phyloP scores from a whole-genome alignment of 1,140 invertebrate species.

The Bombyx mori region DNA sequence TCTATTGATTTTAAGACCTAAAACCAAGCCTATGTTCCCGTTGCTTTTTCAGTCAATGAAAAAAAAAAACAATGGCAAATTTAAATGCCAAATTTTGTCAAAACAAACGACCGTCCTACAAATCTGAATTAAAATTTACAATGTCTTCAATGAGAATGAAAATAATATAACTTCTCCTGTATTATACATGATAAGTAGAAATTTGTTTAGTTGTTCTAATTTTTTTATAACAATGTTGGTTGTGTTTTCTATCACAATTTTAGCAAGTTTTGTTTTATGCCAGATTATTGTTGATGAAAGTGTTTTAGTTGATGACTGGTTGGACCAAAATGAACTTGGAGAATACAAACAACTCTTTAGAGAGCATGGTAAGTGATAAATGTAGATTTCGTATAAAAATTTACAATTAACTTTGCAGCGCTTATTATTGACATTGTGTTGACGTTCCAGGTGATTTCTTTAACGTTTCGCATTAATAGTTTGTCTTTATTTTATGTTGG shows the following conservation, averaged over 20 bases:
- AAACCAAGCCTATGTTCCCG: too few species aligned
- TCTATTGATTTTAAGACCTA: too few species aligned
- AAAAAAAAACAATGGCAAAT: too few species aligned
- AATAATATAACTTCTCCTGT: too few species aligned
- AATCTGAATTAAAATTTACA: too few species aligned
- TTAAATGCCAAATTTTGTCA: too few species aligned
- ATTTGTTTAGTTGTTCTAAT: slow-evolving; percentile 41
- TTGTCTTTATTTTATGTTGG: too few species aligned
- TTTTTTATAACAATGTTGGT: slow-evolving; percentile 42
- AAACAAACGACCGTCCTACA: slow-evolving; percentile 12
- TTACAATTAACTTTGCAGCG: neutral
- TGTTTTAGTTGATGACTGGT: slow-evolving; percentile 79
- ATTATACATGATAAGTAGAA: slow-evolving; percentile 28
- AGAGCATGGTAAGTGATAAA: slow-evolving; percentile 76
- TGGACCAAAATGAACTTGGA: slow-evolving; percentile 77
- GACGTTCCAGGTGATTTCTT: neutral
- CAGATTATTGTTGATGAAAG: slow-evolving; percentile 67
- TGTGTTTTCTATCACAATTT: slow-evolving; percentile 43
- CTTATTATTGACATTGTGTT: neutral
- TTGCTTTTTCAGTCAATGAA: too few species aligned
- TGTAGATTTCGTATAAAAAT: slow-evolving; percentile 4
- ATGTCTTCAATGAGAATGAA: too few species aligned
- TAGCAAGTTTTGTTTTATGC: slow-evolving; percentile 29
- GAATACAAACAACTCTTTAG: slow-evolving; percentile 78
- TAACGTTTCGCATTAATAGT: too few species aligned